These are phyloP conservation scores for Chelon labrosus DNA, from an alignment of 2,797 vertebrate genomes.

Conservation along the genomic window DNA sequence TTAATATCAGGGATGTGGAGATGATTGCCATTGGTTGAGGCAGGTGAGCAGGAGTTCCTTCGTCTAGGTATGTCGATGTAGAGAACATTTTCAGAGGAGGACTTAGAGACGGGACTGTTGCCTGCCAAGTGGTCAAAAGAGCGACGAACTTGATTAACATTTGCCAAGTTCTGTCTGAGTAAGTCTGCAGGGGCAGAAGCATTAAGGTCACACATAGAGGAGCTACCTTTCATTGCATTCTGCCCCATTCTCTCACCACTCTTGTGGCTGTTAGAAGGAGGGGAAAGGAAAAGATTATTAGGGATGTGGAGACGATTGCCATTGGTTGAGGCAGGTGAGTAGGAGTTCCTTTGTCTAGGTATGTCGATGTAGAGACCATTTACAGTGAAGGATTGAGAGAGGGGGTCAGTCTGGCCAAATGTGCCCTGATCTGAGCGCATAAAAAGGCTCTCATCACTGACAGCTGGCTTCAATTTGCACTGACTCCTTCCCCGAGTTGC, in stretches of 20 bases:
- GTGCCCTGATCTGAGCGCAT: neutral
- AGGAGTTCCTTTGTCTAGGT: neutral
- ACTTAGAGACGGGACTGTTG: too few relatives aligned
- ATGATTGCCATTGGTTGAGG: neutral
- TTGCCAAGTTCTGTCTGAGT: neutral
- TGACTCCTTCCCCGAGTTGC: neutral
- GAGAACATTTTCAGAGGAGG: conserved; percentile 39
- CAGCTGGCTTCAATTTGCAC: neutral
- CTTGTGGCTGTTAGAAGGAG: accelerated
- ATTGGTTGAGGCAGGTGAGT: conserved; percentile 5
- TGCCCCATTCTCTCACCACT: neutral
- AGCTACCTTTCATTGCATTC: neutral
- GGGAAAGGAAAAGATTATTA: neutral
- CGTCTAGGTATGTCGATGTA: accelerated
- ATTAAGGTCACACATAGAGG: conserved; percentile 22
- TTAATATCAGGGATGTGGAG: conserved; percentile 32
- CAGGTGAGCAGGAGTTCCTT: conserved; percentile 22
- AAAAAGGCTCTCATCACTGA: conserved; percentile 26
- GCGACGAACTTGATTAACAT: accelerated
- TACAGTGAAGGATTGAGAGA: conserved; percentile 60
- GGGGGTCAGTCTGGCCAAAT: neutral
- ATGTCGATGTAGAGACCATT: neutral
- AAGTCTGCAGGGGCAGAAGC: conserved; percentile 1
- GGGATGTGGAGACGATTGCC: conserved; percentile 32
- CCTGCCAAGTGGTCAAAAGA: neutral